Evolutionary conservation across 2,888 invertebrate species (phyloP).

Genomic region (Amphipyra berbera): DNA sequence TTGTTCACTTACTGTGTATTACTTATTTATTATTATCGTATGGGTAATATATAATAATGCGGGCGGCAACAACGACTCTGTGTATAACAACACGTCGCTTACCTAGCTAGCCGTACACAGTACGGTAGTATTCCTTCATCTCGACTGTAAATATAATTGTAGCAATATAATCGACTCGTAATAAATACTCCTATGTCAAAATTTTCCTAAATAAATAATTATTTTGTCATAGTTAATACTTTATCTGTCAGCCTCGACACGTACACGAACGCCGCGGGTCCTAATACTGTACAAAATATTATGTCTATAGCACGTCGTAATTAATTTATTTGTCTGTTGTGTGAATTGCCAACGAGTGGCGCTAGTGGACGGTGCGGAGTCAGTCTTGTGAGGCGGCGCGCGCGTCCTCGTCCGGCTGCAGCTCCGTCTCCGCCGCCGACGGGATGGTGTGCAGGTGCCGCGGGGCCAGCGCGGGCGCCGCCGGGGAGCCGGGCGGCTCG

Average conservation of each 20-base stretch:
- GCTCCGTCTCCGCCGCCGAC: conserved; percentile 81
- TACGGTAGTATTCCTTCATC: conserved; percentile 53
- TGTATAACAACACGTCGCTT: conserved; percentile 16
- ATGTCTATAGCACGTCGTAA: conserved; percentile 15
- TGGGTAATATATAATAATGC: conserved; percentile 5
- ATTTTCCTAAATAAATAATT: conserved; percentile 72
- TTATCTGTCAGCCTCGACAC: conserved; percentile 53
- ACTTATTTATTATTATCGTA: conserved; percentile 44
- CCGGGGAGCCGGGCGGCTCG: conserved; percentile 88
- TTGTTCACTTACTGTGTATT: conserved; percentile 47
- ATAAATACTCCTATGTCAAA: conserved; percentile 58
- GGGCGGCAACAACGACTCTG: conserved; percentile 22
- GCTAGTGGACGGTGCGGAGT: conserved; percentile 42
- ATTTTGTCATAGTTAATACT: conserved; percentile 68
- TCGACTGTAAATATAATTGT: conserved; percentile 56
- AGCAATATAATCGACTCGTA: conserved; percentile 57
- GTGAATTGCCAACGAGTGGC: conserved; percentile 2
- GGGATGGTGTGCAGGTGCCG: conserved; percentile 81
- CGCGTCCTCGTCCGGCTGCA: conserved; percentile 74
- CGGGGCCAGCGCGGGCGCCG: conserved; percentile 66
- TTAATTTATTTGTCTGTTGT: conserved; percentile 59
- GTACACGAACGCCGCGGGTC: conserved; percentile 48
- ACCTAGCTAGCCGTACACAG: conserved; percentile 55
- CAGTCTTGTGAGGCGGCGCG: conserved; percentile 40
- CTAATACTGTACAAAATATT: conserved; percentile 77